phyloP scores from a whole-genome alignment of 2,797 vertebrate species.

The Astyanax mexicanus region DNA sequence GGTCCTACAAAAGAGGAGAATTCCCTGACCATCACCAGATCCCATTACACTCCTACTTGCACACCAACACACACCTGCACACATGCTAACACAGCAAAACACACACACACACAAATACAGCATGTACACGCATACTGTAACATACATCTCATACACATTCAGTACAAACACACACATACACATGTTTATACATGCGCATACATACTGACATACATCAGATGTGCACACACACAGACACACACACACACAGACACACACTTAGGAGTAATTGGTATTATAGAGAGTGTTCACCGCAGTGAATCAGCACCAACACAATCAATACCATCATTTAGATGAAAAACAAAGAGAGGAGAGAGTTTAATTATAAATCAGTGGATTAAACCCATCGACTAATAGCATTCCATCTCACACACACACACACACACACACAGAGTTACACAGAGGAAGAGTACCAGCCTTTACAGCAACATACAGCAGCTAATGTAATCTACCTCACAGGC shows the following conservation, averaged over 20 bases:
- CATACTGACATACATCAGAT: background rate
- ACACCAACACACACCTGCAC: background rate
- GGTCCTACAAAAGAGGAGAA: too few species aligned
- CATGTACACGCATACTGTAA: too few species aligned
- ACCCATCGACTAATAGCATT: slow-evolving; percentile 54
- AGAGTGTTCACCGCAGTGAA: slow-evolving; percentile 62
- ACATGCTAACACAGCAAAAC: background rate
- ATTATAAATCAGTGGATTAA: slow-evolving; percentile 59
- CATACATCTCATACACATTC: background rate
- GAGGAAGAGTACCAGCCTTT: background rate
- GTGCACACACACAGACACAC: background rate
- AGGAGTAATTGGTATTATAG: slow-evolving; percentile 44
- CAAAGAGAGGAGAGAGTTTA: slow-evolving; percentile 55
- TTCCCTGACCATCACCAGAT: background rate
- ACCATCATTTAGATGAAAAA: slow-evolving; percentile 60
- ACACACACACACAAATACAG: background rate
- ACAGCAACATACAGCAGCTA: slow-evolving; percentile 21
- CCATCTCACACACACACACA: slow-evolving; percentile 15
- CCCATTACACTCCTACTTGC: background rate
- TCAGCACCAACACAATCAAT: slow-evolving; percentile 67
- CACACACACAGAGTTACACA: slow-evolving; percentile 1
- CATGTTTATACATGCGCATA: background rate
- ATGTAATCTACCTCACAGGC: slow-evolving; percentile 60
- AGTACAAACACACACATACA: background rate
- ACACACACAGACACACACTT: background rate